phyloP scores from a whole-genome alignment of 2,797 vertebrate species.

The Sciaenops ocellatus region DNA sequence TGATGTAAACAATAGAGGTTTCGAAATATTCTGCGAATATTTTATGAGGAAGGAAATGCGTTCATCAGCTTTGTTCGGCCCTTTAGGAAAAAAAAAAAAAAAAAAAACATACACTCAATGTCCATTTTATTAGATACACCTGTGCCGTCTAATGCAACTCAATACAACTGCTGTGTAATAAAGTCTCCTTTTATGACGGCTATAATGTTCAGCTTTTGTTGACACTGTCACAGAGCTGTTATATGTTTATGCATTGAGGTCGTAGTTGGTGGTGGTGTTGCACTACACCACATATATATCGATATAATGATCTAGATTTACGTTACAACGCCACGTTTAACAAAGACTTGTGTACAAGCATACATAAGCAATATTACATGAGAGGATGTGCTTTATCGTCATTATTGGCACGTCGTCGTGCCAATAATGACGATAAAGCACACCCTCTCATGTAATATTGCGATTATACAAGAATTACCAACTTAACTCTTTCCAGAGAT shows the following conservation, averaged over 20 bases:
- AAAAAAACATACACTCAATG: not conserved
- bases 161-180: conserved; percentile 4
- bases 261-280: not conserved
- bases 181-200: not conserved
- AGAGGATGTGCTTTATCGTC: too few species aligned
- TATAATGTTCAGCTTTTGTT: not conserved
- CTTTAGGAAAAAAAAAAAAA: not conserved
- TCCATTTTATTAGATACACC: conserved; percentile 6
- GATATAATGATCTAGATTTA: too few species aligned
- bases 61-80: conserved; percentile 1
- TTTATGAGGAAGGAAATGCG: conserved; percentile 2
- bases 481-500: too few species aligned
- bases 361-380: too few species aligned
- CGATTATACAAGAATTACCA: too few species aligned
- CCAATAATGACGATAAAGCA: too few species aligned
- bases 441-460: too few species aligned
- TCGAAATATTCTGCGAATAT: not conserved
- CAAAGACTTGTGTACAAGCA: too few species aligned
- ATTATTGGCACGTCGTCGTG: too few species aligned
- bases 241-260: not conserved
- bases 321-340: not conserved
- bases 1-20: conserved; percentile 6
- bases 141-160: not conserved
- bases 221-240: not conserved
- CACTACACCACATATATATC: not conserved